Conservation (phyloP, 2,888 invertebrate species). For the Petrolisthes manimaculis region DNA sequence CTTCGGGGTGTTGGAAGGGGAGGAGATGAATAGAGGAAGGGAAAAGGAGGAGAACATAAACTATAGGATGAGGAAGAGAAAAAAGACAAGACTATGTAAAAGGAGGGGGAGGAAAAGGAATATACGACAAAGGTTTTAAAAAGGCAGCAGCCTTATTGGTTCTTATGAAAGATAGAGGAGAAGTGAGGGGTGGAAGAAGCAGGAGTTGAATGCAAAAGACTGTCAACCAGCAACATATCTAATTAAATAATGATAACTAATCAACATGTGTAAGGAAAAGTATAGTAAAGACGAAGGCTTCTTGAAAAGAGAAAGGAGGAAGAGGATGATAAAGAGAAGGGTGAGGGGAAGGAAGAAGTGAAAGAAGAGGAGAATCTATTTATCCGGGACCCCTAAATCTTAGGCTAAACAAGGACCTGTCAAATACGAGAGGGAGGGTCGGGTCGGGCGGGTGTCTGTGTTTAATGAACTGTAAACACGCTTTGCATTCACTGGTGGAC, state of each 20-base stretch:
- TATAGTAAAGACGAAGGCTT: too few relatives aligned
- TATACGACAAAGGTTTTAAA: too few relatives aligned
- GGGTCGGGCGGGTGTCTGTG: conserved; percentile 36
- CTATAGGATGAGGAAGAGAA: not conserved
- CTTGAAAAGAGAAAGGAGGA: not conserved
- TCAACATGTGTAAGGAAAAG: too few relatives aligned
- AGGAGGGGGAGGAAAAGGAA: not conserved
- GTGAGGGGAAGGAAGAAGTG: not conserved
- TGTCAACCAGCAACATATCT: not conserved
- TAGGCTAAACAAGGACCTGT: conserved; percentile 17
- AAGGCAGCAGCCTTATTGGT: too few relatives aligned
- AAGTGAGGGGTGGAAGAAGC: too few relatives aligned
- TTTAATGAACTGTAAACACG: conserved; percentile 62
- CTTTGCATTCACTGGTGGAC: conserved; percentile 45
- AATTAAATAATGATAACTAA: too few relatives aligned
- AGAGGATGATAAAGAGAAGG: not conserved
- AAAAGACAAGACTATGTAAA: not conserved
- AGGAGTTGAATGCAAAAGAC: too few relatives aligned
- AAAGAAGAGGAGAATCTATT: conserved; percentile 13
- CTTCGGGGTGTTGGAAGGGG: not conserved
- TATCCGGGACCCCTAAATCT: conserved; percentile 39
- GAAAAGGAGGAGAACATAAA: not conserved
- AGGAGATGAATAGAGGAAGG: not conserved
- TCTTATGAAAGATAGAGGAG: too few relatives aligned
- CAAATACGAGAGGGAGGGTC: conserved; percentile 18